phyloP scores from a whole-genome alignment of 2,113 vertebrate species.

The Spermophilus dauricus region DNA sequence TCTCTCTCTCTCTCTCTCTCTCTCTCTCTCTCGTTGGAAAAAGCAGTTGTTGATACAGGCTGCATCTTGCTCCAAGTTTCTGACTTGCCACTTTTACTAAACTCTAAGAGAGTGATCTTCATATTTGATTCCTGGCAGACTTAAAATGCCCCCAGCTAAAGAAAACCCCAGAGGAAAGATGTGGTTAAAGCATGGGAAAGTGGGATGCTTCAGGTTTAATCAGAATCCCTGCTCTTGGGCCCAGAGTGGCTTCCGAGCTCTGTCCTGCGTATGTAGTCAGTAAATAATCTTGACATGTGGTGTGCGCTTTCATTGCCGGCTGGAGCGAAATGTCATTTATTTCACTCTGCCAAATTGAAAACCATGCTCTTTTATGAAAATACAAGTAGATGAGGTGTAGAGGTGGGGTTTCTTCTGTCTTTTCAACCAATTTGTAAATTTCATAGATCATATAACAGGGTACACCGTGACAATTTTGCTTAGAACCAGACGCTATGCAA shows the following conservation, averaged over 20 bases:
- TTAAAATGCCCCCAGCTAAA: constrained; percentile 51
- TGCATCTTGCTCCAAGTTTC: neutral
- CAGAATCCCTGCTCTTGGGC: neutral
- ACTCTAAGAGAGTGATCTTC: constrained; percentile 37
- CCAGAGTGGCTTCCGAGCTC: neutral
- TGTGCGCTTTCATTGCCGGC: constrained; percentile 52
- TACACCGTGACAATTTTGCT: constrained; percentile 57
- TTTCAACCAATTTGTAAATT: constrained; percentile 70
- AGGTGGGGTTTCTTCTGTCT: constrained; percentile 49
- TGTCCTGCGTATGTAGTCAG: neutral
- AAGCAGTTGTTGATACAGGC: neutral
- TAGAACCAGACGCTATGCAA: neutral
- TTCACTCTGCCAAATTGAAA: constrained; percentile 73
- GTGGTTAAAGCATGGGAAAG: neutral
- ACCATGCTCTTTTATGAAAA: constrained; percentile 68
- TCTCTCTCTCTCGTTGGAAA: neutral
- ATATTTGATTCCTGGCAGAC: constrained; percentile 58
- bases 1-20: neutral
- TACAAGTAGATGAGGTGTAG: constrained; percentile 59
- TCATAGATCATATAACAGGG: constrained; percentile 54
- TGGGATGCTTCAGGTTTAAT: constrained; percentile 13
- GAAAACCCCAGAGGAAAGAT: constrained; percentile 49
- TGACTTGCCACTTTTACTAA: neutral
- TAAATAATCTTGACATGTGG: constrained; percentile 68
- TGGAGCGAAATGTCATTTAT: constrained; percentile 71